Percentiles rank a stretch among this genome's conserved stretches.
Conservation (phyloP, 2,797 vertebrate genomes). For the Anisognathus igniventris region DNA sequence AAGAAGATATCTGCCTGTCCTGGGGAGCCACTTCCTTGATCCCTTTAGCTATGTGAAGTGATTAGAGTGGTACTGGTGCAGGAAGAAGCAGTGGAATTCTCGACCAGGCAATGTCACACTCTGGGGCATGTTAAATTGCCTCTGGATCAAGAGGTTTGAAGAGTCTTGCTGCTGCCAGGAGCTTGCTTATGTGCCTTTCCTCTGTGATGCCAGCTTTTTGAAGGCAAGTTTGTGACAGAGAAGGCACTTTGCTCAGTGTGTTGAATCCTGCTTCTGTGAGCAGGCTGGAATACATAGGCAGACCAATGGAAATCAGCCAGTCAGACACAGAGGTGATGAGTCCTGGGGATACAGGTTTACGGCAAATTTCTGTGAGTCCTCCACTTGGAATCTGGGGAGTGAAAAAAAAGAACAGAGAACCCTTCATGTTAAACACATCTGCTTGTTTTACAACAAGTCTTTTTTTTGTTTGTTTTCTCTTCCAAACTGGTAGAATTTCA, state of each 20-base stretch:
- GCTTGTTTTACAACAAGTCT: background rate
- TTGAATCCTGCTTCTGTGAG: slow-evolving; percentile 83
- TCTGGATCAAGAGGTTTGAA: slow-evolving; percentile 74
- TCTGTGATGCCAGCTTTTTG: slow-evolving; percentile 89
- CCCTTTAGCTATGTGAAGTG: slow-evolving; percentile 33
- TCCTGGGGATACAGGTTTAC: slow-evolving; percentile 83
- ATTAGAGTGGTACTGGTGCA: slow-evolving; percentile 23
- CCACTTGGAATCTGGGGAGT: slow-evolving; percentile 89
- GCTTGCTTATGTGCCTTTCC: slow-evolving; percentile 85
- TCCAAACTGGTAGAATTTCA: background rate
- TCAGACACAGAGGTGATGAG: slow-evolving; percentile 83
- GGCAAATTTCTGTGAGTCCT: slow-evolving; percentile 90
- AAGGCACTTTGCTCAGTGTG: slow-evolving; percentile 83
- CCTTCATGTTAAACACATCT: background rate
- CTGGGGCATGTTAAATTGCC: slow-evolving; percentile 57
- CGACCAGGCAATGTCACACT: background rate
- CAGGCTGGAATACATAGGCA: slow-evolving; percentile 87
- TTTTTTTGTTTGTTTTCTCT: background rate
- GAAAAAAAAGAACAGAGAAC: background rate
- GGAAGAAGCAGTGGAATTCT: slow-evolving; percentile 55
- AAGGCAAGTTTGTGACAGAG: slow-evolving; percentile 83
- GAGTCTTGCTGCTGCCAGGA: slow-evolving; percentile 84
- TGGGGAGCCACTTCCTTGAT: slow-evolving; percentile 39
- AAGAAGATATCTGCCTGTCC: slow-evolving; percentile 1
- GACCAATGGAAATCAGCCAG: slow-evolving; percentile 92